phyloP scores from a whole-genome alignment of 2,797 vertebrate species.

The Orientallactaga sibirica region DNA sequence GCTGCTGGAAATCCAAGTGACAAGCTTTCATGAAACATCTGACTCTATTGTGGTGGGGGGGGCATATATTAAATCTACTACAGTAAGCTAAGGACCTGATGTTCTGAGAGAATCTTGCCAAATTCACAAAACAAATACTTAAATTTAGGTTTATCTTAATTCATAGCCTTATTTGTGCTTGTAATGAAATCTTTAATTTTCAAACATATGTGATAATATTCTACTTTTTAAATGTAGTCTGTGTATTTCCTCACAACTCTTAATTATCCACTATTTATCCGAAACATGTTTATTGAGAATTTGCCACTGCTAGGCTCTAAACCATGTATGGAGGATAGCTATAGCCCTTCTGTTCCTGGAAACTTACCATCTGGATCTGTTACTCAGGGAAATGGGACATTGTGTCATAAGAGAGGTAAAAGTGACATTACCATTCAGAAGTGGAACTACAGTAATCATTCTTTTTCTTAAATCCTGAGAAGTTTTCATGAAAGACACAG shows the following conservation, averaged over 20 bases:
- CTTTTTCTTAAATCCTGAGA: neutral
- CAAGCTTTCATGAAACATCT: too few species aligned
- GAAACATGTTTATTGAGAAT: neutral
- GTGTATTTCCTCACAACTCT: slow-evolving; percentile 25
- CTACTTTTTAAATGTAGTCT: neutral
- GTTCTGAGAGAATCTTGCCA: neutral
- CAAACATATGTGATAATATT: neutral
- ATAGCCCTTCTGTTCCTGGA: neutral
- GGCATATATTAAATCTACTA: too few species aligned
- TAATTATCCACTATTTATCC: neutral
- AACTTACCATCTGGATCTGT: neutral
- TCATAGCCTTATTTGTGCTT: neutral
- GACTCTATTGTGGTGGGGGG: too few species aligned
- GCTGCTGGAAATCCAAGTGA: too few species aligned
- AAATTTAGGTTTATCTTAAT: neutral
- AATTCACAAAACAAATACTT: neutral
- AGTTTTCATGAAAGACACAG: neutral
- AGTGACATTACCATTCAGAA: neutral
- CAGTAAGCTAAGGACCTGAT: too few species aligned
- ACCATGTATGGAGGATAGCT: neutral
- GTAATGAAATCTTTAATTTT: slow-evolving; percentile 21
- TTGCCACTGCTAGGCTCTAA: slow-evolving; percentile 8
- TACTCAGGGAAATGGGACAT: neutral
- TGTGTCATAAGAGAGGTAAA: neutral
- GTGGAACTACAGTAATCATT: neutral